Evolutionary conservation across 2,888 invertebrate species (phyloP).

Genomic region (Epirrhoe alternata): DNA sequence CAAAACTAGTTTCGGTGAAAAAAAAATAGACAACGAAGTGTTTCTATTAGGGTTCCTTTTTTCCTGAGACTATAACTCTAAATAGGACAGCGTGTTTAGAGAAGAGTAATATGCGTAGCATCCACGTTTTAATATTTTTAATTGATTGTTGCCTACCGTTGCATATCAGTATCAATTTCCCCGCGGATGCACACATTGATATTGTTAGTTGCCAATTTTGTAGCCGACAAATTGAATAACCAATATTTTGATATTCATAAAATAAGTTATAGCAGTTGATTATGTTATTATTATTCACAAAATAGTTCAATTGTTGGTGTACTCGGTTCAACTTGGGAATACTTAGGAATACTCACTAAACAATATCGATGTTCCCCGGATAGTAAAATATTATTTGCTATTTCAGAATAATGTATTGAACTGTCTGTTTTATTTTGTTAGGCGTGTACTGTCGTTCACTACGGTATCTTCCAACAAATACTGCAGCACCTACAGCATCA

Average conservation of each 20-base stretch:
- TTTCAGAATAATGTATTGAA: background rate
- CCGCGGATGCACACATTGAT: conserved; percentile 12
- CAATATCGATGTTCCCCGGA: background rate
- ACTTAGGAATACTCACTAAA: background rate
- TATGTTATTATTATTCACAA: background rate
- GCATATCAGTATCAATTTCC: conserved; percentile 13
- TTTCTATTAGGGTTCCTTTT: too few species aligned
- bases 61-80: too few species aligned
- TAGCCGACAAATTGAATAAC: conserved; percentile 13
- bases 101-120: too few species aligned
- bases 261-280: conserved; percentile 11
- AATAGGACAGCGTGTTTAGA: too few species aligned
- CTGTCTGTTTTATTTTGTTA: background rate
- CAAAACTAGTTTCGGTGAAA: too few species aligned
- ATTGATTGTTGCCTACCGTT: background rate
- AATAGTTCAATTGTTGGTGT: background rate
- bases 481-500: too few species aligned
- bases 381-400: background rate
- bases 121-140: background rate
- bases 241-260: conserved; percentile 15
- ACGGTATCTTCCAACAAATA: too few species aligned
- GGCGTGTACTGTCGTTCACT: too few species aligned
- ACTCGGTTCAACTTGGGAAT: background rate
- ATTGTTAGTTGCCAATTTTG: conserved; percentile 27
- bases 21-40: too few species aligned